A percentile compares a stretch with the other conserved stretches of the same genome.
Evolutionary conservation across 1,140 invertebrate genomes (phyloP).

Genomic region (Drosophila virilis): DNA sequence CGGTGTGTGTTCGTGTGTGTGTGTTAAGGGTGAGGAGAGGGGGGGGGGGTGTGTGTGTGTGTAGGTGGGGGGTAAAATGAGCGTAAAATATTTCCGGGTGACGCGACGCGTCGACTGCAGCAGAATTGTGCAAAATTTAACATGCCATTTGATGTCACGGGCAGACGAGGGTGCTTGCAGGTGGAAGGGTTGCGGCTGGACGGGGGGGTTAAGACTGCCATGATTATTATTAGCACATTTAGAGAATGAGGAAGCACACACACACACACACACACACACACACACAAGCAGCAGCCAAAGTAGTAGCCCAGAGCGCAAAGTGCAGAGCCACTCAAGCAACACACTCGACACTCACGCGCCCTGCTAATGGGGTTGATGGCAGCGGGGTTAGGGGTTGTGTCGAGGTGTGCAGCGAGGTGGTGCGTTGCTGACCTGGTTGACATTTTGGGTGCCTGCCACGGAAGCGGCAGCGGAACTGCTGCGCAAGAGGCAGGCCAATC

Average conservation of each 20-base stretch:
- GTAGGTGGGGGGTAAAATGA: constrained; percentile 22
- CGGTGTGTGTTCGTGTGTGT: neutral
- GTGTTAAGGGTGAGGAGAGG: neutral
- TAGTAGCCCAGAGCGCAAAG: constrained; percentile 57
- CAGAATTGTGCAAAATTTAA: constrained; percentile 57
- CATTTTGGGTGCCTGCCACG: constrained; percentile 55
- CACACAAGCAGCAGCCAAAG: constrained; percentile 16
- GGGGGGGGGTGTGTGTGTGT: neutral
- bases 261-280: neutral
- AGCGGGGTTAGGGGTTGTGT: neutral
- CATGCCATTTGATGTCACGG: constrained; percentile 74
- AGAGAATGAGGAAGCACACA: constrained; percentile 33
- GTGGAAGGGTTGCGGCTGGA: neutral
- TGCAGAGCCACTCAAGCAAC: constrained; percentile 75
- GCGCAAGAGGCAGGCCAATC: no score
- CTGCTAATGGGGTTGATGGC: neutral
- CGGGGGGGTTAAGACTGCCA: constrained; percentile 42
- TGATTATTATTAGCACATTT: constrained; percentile 81
- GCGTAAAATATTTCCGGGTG: constrained; percentile 78
- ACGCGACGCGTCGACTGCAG: constrained; percentile 37
- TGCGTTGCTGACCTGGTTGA: constrained; percentile 37
- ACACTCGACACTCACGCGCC: constrained; percentile 70
- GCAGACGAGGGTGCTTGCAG: neutral
- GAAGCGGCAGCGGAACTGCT: constrained; percentile 66
- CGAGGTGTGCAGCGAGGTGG: neutral